phyloP scores from a whole-genome alignment of 1,140 invertebrate genomes.

The Lethrus apterus region DNA sequence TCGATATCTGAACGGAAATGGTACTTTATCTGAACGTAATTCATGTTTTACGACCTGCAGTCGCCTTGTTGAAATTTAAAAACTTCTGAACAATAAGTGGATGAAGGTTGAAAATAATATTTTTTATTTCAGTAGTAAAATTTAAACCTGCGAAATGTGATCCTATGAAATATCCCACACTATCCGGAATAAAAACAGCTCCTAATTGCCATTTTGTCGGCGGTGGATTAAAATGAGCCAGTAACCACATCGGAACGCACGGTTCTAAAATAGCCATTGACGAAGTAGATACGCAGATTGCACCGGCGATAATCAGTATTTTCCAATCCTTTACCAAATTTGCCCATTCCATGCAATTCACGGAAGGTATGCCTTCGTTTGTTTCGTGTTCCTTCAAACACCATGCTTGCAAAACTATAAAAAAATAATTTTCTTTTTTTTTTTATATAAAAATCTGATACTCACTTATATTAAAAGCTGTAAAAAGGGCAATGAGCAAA shows the following conservation, averaged over 20 bases:
- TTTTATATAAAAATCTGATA: constrained; percentile 14
- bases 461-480: constrained; percentile 52
- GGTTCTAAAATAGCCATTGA: constrained; percentile 76
- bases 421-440: constrained; percentile 12
- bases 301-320: constrained; percentile 54
- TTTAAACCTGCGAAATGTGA: constrained; percentile 65
- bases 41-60: no score
- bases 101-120: constrained; percentile 17
- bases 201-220: constrained; percentile 72
- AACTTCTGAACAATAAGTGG: no score
- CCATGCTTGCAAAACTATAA: constrained; percentile 23
- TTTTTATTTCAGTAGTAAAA: no score
- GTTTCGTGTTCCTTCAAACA: constrained; percentile 20
- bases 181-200: constrained; percentile 76
- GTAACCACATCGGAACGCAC: constrained; percentile 74
- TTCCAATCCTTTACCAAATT: constrained; percentile 51
- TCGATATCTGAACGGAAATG: no score
- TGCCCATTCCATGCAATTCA: constrained; percentile 43
- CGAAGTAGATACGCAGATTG: constrained; percentile 67
- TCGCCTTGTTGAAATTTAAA: no score
- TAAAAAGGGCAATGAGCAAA: constrained; percentile 55
- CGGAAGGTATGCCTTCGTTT: constrained; percentile 19
- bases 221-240: constrained; percentile 62
- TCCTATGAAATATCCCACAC: constrained; percentile 71
- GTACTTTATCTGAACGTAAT: no score